Evolutionary conservation across 2,888 invertebrate genomes (phyloP).

Genomic region (Habrosyne pyritoides): DNA sequence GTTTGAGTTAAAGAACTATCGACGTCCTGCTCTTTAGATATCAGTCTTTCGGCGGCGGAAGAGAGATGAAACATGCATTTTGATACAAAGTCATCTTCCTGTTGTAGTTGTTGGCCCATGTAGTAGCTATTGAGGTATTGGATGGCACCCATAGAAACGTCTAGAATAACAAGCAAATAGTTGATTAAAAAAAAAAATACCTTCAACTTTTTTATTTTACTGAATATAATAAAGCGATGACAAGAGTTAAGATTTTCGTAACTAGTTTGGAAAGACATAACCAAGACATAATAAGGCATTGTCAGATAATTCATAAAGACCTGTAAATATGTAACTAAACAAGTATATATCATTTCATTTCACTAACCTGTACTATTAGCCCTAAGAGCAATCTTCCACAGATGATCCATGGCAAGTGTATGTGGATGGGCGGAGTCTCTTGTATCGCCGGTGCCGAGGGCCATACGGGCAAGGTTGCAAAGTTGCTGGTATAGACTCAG

Average conservation of each 20-base stretch:
- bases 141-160: conserved; percentile 97
- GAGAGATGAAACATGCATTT: conserved; percentile 96
- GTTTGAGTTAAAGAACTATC: conserved; percentile 30
- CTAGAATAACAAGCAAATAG: conserved; percentile 56
- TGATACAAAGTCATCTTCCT: conserved; percentile 96
- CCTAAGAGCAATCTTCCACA: conserved; percentile 96
- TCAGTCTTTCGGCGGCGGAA: conserved; percentile 90
- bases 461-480: conserved; percentile 92
- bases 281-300: too few species aligned
- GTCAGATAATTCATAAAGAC: too few species aligned
- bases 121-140: conserved; percentile 97
- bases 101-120: conserved; percentile 94
- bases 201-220: too few species aligned
- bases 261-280: too few species aligned
- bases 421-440: conserved; percentile 74
- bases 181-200: too few species aligned
- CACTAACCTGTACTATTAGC: conserved; percentile 91
- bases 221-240: too few species aligned
- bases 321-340: too few species aligned
- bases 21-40: conserved; percentile 60
- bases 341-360: too few species aligned
- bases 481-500: conserved; percentile 95
- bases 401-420: conserved; percentile 94
- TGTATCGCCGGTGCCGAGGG: conserved; percentile 87
- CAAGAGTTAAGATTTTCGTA: too few species aligned